Base-by-base conservation (phyloP, 1,140 invertebrate genomes). In the Penaeus vannamei region DNA sequence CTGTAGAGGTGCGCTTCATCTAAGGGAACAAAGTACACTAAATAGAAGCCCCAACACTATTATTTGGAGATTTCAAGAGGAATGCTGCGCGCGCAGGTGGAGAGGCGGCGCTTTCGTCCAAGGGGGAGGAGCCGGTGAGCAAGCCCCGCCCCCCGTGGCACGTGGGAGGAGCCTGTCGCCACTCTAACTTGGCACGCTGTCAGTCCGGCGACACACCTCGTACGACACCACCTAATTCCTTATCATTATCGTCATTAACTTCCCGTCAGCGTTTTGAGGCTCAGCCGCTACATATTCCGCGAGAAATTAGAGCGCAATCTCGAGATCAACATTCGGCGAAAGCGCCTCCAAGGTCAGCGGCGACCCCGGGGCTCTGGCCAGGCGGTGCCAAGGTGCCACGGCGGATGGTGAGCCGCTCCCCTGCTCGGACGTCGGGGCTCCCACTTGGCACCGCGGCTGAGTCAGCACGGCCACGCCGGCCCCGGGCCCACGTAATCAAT, bases 21-120 rank as follows among this genome's bases (percentile, higher is more conserved):
- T 84, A 69, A 84, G 62, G 83, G 83, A 84, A 69, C 83, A 84
- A 84, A 84, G 83, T 84, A 84, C 29, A 84, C 83, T 84, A 84
- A 84, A 84, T 84, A 66, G 62, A 46, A 84, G 42, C 83, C n/a
- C 69, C 83, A 64, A 32, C 62, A 29, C 80, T 84, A 84, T 84
- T 84, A 84, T 84, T 84, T 66, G 83, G 64, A 46, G 83, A 69
- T 84, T 69, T 84, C 62, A 84, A 36, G 83, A 46, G 83, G 42
- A 66, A 46, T 36, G 26, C 12, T 84, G 83, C 83, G 83, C 62
- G 64, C 83, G 83, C 83, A 84, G 83, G 83, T 42, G 61, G 23
- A 23, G 36, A 42, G 83, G 61, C 29, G 83, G 64, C 32, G 22
- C 64, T n/a, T n/a, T 42, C 32, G 61, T 42, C 32, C 36, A 36